A percentile compares a stretch with the other conserved stretches of the same genome.
Evolutionary conservation across 2,888 invertebrate species (phyloP).

Genomic region (Caenorhabditis sp.): DNA sequence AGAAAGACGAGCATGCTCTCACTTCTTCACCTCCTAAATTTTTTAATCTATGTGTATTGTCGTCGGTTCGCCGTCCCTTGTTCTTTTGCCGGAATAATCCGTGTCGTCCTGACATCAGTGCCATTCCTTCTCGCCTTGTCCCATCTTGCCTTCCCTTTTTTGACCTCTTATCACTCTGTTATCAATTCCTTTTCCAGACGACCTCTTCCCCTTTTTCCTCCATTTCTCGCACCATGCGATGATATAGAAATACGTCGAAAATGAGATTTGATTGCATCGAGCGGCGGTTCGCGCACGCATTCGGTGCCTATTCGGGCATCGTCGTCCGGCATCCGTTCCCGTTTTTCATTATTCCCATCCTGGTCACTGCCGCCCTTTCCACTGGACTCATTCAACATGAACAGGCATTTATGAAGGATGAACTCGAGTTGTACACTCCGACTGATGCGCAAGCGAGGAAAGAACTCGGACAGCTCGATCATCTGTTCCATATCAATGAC

Average conservation of each 20-base stretch:
- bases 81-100: neutral
- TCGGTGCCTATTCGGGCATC: constrained; percentile 75
- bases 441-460: constrained; percentile 79
- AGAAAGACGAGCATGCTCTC: constrained; percentile 10
- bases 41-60: constrained; percentile 23
- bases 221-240: constrained; percentile 9
- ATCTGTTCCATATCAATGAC: constrained; percentile 82
- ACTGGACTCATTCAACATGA: constrained; percentile 76
- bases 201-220: too few relatives aligned
- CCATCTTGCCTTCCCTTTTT: neutral
- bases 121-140: neutral
- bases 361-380: constrained; percentile 74
- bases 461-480: constrained; percentile 77
- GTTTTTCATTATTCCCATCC: constrained; percentile 79
- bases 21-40: constrained; percentile 15
- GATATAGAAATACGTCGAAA: constrained; percentile 7
- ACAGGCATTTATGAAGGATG: constrained; percentile 81
- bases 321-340: constrained; percentile 77
- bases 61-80: too few relatives aligned
- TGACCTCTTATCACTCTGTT: too few relatives aligned
- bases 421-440: constrained; percentile 82
- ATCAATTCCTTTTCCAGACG: constrained; percentile 48
- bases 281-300: constrained; percentile 76
- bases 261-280: constrained; percentile 82
- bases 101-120: constrained; percentile 11